These are phyloP conservation scores for Drosophila pachea DNA, from an alignment of 1,140 invertebrate species.

Conservation along the genomic window DNA sequence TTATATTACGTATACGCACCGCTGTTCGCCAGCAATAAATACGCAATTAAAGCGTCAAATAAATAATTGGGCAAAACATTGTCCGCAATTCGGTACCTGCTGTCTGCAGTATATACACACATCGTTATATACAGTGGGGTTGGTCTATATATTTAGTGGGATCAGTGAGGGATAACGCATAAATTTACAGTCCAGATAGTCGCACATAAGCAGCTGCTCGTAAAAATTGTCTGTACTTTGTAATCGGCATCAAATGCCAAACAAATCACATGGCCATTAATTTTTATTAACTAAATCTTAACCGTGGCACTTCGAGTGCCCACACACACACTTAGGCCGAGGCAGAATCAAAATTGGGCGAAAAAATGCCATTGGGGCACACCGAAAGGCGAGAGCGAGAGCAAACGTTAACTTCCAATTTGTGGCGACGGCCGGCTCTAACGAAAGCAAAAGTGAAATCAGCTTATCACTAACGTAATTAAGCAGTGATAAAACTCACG, in stretches of 20 bases:
- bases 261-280: constrained; percentile 74
- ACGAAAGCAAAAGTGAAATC: constrained; percentile 48
- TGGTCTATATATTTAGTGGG: constrained; percentile 8
- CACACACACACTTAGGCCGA: constrained; percentile 25
- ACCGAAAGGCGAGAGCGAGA: constrained; percentile 1
- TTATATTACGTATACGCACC: constrained; percentile 60
- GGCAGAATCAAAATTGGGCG: constrained; percentile 23
- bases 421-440: constrained; percentile 31
- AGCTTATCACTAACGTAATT: constrained; percentile 76
- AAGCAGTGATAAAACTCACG: constrained; percentile 65
- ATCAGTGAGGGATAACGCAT: constrained; percentile 27
- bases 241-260: constrained; percentile 51
- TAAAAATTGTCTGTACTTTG: constrained; percentile 39
- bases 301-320: constrained; percentile 44
- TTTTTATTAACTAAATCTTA: constrained; percentile 75
- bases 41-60: constrained; percentile 68
- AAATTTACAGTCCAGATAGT: constrained; percentile 39
- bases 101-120: background rate
- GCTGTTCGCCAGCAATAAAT: constrained; percentile 56
- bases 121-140: background rate
- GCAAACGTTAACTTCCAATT: constrained; percentile 49
- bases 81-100: constrained; percentile 3
- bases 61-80: constrained; percentile 62
- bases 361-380: constrained; percentile 19
- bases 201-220: constrained; percentile 33